Base-by-base conservation (phyloP, 2,113 vertebrate genomes). In the Isichthys henryi region DNA sequence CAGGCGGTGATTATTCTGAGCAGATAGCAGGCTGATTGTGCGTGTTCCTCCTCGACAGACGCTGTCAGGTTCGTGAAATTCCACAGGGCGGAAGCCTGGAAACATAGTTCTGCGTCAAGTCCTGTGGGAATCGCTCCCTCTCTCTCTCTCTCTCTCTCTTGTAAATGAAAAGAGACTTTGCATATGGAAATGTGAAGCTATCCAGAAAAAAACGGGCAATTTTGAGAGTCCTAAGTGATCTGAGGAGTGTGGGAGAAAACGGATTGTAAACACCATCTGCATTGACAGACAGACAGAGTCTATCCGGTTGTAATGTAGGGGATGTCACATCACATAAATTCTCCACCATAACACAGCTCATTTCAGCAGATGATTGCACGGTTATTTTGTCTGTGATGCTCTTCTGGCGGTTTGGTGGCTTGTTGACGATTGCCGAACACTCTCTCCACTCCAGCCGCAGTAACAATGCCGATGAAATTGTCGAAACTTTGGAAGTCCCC, bases 191-290 rank as follows among this genome's bases (percentile, higher is more conserved):
- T 62, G 23, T 45, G 88, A 58, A 48, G 77, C 80, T 56, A 58
- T n/a, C 7, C 88, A 27, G 88, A 58, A 89, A 58, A 89, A 74
- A 83, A 58, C 39, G 49, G 52, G 80, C 45, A 83, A 62, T 89
- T 88, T 89, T 85, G 83, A 83, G 48, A 53, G 85, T 87, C 85
- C 85, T 87, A 45, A 89, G 52, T 43, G 52, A 89, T 89, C 77
- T 46, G 82, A 43, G 77, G 50, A 62, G 86, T 62, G 86, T 21
- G 53, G 86, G 8, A 62, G 56, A 62, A 89, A 50, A 21, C 6
- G 48, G 23, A 53, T 56, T 31, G 74, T 53, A 56, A 80, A 89
- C 49, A 56, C 88, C 88, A 89, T 89, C 88, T 89, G 80, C 43
- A 58, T 83, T 89, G 50, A 89, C 88, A 85, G 52, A 58, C 77